Evolutionary conservation across 2,113 vertebrate genomes (phyloP), one percentile per base, ranked within the genome.

Genomic region (Chrysochloris asiatica): DNA sequence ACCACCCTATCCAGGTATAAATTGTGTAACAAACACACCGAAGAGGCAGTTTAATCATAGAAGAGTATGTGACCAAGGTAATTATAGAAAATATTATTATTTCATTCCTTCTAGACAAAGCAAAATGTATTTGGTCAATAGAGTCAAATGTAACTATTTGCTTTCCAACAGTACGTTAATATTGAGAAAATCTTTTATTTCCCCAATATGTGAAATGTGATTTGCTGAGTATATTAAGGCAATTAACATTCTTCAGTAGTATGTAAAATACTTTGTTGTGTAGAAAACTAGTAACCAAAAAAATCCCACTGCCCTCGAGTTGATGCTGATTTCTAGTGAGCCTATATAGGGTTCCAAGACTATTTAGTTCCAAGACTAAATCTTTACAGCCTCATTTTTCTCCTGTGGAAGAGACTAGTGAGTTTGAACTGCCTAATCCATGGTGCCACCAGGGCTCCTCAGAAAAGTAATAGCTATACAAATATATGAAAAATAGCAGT

Each of bases 41-140:
- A 89, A 90, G 95, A 96, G 77, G 33, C 45, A 47, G 81, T 72
- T 91, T 88, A 93, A 75, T 38, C 38, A 91, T 1, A 90, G 79
- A 73, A 41, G 82, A 86, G 30, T 10, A 0, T 76, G 63, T 52
- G 28, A 52, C 76, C 33, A 83, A 91, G 36, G 30, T 33, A 78
- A 71, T 16, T 59, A 30, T 47, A 71, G 45, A 94, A 88, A 86
- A 69, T 38, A 87, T 36, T 90, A n/a, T 2, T n/a, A 30, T 56
- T 78, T 84, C 24, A 41, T 82, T 81, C 12, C 21, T 83, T 72
- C 78, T 67, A 59, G 21, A 79, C n/a, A 69, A 67, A 90, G 85
- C 72, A 88, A 81, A 5, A 30, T 33, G 30, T 75, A 54, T 61
- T 80, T 4, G 16, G 9, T 82, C 19, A 43, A 73, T 83, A 89